phyloP scores from a whole-genome alignment of 2,888 invertebrate genomes.

The Drosophila maculinotata region DNA sequence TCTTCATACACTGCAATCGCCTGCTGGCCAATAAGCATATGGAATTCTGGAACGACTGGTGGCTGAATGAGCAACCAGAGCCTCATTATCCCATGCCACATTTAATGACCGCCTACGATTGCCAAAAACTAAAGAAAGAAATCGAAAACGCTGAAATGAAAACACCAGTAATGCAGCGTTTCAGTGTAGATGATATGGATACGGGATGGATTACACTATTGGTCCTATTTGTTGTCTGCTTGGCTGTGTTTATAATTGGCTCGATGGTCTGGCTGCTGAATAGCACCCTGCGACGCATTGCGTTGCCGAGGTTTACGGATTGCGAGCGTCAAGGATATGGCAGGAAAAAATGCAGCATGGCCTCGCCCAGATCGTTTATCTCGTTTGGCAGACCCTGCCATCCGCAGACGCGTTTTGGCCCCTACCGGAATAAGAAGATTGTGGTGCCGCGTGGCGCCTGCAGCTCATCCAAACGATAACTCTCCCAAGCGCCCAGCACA shows the following conservation, averaged over 20 bases:
- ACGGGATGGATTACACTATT: constrained; percentile 22
- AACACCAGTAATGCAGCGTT: background rate
- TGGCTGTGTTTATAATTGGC: constrained; percentile 19
- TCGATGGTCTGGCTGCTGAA: constrained; percentile 31
- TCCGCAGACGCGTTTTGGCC: constrained; percentile 24
- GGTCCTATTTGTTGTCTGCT: constrained; percentile 7
- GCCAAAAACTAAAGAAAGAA: constrained; percentile 45
- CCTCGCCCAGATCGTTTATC: constrained; percentile 35
- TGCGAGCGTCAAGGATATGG: background rate
- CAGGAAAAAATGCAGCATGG: background rate
- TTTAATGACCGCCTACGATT: constrained; percentile 52
- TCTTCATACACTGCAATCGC: constrained; percentile 49
- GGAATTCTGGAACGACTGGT: constrained; percentile 61
- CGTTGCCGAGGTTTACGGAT: background rate
- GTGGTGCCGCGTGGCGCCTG: constrained; percentile 9
- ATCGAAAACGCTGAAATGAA: constrained; percentile 16
- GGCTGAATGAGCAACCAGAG: constrained; percentile 40
- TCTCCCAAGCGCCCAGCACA: background rate
- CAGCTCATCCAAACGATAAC: constrained; percentile 17
- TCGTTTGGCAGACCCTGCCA: constrained; percentile 33
- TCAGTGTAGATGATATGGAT: constrained; percentile 1
- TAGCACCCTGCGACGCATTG: constrained; percentile 19
- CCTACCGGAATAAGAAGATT: constrained; percentile 29
- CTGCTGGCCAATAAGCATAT: constrained; percentile 38
- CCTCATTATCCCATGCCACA: constrained; percentile 28